These are phyloP conservation scores for Melangyna quadrimaculata DNA, from an alignment of 2,888 invertebrate genomes.

Conservation along the genomic window DNA sequence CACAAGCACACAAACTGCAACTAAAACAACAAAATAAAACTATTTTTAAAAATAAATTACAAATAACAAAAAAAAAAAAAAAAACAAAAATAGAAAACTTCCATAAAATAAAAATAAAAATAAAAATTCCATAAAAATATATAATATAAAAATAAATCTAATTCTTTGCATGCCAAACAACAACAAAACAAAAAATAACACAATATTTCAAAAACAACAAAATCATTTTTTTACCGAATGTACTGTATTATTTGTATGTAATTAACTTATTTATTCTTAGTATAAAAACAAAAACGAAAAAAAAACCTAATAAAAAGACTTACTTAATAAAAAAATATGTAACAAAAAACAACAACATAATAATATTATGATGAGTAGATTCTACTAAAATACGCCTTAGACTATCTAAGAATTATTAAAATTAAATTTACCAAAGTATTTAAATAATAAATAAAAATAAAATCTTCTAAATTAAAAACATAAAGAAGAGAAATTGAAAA, in stretches of 20 bases:
- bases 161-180: constrained; percentile 67
- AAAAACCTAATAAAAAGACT: constrained; percentile 56
- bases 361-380: constrained; percentile 48
- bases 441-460: constrained; percentile 33
- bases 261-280: constrained; percentile 57
- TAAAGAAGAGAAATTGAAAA: constrained; percentile 42
- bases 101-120: constrained; percentile 49
- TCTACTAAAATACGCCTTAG: constrained; percentile 72
- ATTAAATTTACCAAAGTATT: constrained; percentile 62
- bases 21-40: constrained; percentile 66
- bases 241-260: constrained; percentile 59
- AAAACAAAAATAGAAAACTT: constrained; percentile 59
- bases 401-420: constrained; percentile 56
- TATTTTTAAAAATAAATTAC: constrained; percentile 64
- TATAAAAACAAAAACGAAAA: constrained; percentile 27
- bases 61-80: constrained; percentile 32
- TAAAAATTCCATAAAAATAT: constrained; percentile 1
- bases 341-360: neutral
- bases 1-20: constrained; percentile 50
- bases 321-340: constrained; percentile 44
- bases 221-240: constrained; percentile 59
- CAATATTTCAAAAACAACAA: constrained; percentile 26
- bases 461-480: constrained; percentile 50
- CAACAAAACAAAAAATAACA: constrained; percentile 44
- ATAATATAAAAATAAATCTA: constrained; percentile 19